A percentile compares a stretch with the other conserved stretches of the same genome.
These are phyloP conservation scores for Agonopterix alstromeriana DNA, from an alignment of 2,888 invertebrate species.

Conservation along the genomic window DNA sequence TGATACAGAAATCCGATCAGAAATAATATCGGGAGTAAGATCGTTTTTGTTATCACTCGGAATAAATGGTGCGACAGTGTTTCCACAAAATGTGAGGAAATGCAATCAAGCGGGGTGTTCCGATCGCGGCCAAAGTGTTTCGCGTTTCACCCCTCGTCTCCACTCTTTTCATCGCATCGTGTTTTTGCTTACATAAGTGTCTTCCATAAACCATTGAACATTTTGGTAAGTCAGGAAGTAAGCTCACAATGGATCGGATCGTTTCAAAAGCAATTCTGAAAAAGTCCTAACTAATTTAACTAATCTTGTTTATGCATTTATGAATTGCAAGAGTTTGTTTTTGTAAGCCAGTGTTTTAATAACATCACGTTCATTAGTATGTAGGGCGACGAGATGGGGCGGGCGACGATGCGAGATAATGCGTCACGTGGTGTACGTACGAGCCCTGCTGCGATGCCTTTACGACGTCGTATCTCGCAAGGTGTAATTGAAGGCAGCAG, in stretches of 20 bases:
- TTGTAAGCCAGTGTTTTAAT: too few relatives aligned
- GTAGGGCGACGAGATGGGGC: too few relatives aligned
- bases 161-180: neutral
- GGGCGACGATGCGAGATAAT: neutral
- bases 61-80: slow-evolving; percentile 4
- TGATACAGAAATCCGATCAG: slow-evolving; percentile 6
- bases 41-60: slow-evolving; percentile 6
- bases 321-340: too few relatives aligned
- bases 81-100: slow-evolving; percentile 13
- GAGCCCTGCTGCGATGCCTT: slow-evolving; percentile 17
- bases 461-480: slow-evolving; percentile 36
- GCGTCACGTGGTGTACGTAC: neutral
- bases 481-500: slow-evolving; percentile 40
- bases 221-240: too few relatives aligned
- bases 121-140: slow-evolving; percentile 3
- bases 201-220: neutral
- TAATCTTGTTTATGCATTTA: too few relatives aligned
- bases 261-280: too few relatives aligned
- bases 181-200: neutral
- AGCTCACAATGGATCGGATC: too few relatives aligned
- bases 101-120: slow-evolving; percentile 12
- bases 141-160: neutral
- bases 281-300: too few relatives aligned
- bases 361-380: too few relatives aligned
- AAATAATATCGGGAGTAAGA: slow-evolving; percentile 1